Conservation (phyloP, 2,113 vertebrate genomes). For the Sitta europaea region DNA sequence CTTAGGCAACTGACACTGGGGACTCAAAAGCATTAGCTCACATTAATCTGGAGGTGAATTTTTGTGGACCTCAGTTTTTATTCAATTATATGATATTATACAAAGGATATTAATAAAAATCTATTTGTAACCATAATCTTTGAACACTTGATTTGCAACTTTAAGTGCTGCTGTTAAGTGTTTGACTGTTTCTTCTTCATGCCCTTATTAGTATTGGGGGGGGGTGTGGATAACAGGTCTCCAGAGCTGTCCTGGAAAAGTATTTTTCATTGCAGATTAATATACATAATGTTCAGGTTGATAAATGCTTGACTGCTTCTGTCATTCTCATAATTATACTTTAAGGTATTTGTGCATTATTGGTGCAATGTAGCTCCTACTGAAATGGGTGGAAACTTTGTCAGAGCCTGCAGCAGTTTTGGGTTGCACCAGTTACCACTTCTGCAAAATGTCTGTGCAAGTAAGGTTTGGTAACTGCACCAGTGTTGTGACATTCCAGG, state of each 20-base stretch:
- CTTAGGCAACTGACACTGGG: background rate
- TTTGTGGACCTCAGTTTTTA: background rate
- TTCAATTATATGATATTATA: rapidly evolving
- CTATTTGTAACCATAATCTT: background rate
- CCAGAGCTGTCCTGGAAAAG: background rate
- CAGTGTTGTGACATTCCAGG: background rate
- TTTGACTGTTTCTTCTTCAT: background rate
- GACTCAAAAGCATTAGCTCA: background rate
- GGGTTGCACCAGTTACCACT: background rate
- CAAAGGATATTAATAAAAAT: background rate
- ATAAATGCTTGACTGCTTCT: background rate
- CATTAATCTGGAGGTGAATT: background rate
- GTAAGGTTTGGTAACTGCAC: background rate
- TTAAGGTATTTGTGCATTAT: background rate
- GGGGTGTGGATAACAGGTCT: background rate
- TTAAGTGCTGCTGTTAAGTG: background rate
- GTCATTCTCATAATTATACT: background rate
- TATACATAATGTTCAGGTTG: background rate
- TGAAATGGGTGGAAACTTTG: background rate
- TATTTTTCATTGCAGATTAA: background rate
- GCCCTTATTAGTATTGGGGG: background rate
- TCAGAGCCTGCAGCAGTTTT: background rate
- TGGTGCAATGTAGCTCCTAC: background rate
- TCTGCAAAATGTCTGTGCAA: background rate
- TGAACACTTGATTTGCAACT: background rate